Percentiles rank a stretch among this genome's conserved stretches.
Conservation (phyloP, 2,888 invertebrate genomes). For the Volucella inanis region DNA sequence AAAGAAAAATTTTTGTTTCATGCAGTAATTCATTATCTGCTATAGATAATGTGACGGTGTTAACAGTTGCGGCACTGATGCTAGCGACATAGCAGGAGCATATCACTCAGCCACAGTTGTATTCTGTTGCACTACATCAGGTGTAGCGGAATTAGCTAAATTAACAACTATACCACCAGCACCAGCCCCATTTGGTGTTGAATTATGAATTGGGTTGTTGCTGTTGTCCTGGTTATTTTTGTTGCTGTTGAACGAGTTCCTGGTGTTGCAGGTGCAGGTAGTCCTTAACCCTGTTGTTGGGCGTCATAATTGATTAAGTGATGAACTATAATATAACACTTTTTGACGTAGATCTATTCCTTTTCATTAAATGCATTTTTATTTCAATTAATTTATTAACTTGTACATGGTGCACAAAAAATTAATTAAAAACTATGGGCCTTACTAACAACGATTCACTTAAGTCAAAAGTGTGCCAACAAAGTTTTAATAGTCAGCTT, state of each 20-base stretch:
- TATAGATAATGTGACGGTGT: slow-evolving; percentile 81
- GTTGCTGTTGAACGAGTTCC: slow-evolving; percentile 63
- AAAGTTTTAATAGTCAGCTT: no score
- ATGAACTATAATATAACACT: slow-evolving; percentile 93
- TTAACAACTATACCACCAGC: slow-evolving; percentile 78
- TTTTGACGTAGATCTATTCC: no score
- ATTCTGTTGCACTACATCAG: slow-evolving; percentile 82
- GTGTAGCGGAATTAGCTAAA: slow-evolving; percentile 81
- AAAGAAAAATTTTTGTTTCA: no score
- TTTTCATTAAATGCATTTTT: no score
- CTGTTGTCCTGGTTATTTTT: slow-evolving; percentile 64
- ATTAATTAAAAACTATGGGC: no score
- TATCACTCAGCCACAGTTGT: slow-evolving; percentile 83
- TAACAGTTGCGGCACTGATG: slow-evolving; percentile 77
- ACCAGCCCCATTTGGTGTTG: slow-evolving; percentile 76
- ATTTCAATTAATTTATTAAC: no score
- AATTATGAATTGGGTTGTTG: slow-evolving; percentile 65
- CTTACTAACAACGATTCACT: no score
- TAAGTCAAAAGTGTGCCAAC: no score
- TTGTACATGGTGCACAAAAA: no score
- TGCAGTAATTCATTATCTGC: no score
- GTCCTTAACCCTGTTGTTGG: slow-evolving; percentile 80
- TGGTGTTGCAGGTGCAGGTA: slow-evolving; percentile 76
- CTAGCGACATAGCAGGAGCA: slow-evolving; percentile 79
- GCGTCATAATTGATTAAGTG: slow-evolving; percentile 88